Evolutionary conservation across 2,113 vertebrate species (phyloP).

Genomic region (Seriola rivoliana): DNA sequence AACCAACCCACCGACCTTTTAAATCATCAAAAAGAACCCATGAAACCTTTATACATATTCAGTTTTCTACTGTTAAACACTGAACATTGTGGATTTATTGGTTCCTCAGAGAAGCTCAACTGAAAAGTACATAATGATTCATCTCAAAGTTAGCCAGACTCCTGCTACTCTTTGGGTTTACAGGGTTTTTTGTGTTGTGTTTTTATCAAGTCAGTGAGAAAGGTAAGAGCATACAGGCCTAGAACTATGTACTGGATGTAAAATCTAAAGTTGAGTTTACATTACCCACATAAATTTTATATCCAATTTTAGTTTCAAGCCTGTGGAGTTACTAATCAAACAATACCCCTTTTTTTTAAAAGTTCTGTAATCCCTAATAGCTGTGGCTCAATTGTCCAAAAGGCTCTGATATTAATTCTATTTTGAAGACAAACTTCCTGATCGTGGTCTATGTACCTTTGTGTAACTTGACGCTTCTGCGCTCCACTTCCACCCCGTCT

Average conservation of each 20-base stretch:
- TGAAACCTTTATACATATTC: not conserved
- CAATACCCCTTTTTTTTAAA: too few species aligned
- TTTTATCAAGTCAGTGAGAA: not conserved
- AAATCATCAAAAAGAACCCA: conserved; percentile 2
- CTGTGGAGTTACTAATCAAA: too few species aligned
- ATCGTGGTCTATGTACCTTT: not conserved
- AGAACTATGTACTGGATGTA: too few species aligned
- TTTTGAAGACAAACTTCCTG: conserved; percentile 46
- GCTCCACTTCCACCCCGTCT: conserved; percentile 62
- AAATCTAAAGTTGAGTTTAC: not conserved
- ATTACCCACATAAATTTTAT: not conserved
- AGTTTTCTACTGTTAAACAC: not conserved
- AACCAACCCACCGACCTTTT: not conserved
- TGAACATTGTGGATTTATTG: not conserved
- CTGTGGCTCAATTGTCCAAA: not conserved
- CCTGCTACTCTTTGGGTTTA: too few species aligned
- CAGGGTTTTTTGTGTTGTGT: too few species aligned
- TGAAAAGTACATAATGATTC: too few species aligned
- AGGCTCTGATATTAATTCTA: not conserved
- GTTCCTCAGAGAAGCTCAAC: not conserved
- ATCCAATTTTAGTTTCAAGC: too few species aligned
- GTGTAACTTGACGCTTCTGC: conserved; percentile 35
- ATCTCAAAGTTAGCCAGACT: too few species aligned
- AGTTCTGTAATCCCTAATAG: not conserved
- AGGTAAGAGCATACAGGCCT: not conserved